Evolutionary conservation across 2,113 vertebrate species (phyloP), one percentile per base, ranked within the genome.

Genomic region (Grallaria varia): DNA sequence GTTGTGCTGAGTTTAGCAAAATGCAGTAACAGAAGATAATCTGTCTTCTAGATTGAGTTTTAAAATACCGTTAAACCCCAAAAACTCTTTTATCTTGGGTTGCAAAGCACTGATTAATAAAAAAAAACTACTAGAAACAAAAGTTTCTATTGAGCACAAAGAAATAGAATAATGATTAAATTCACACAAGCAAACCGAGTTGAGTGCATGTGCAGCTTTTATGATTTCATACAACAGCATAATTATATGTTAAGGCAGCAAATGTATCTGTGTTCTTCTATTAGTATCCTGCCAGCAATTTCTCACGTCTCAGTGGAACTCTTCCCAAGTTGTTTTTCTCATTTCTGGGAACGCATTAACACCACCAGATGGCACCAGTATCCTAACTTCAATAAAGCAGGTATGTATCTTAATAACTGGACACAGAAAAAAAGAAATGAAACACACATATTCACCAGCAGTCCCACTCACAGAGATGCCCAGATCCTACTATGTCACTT

Each of bases 291-390:
- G 33, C 4, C 21, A 68, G 24, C 11, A 58, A 67, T 42, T 78
- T 66, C 50, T 72, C 9, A 47, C 17, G 63, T 50, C 12, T 74
- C 62, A n/a, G 22, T 14, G 12, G 10, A 68, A 77, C 7, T 23
- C 13, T 40, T 59, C 12, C 2, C 5, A 55, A 77, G 10, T 3
- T 0, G 0, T 16, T 84, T 73, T 59, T 27, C 39, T 35, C 14
- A 4, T 64, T 87, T 69, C 28, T 49, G 22, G 30, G 7, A 78
- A 75, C 2, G 14, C 6, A 30, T 13, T 44, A 59, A 2, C 1
- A 85, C 78, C 95, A 73, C 66, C 24, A 95, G 95, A 91, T 89
- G 96, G 90, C 94, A 69, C 5, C 37, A 76, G 28, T 40, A 21
- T 20, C 8, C 49, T 27, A 66, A 25, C 31, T 0, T 24, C 53